A percentile compares a stretch with the other conserved stretches of the same genome.
These are phyloP conservation scores for Diabrotica balteata DNA, from an alignment of 2,888 invertebrate species.

Conservation along the genomic window DNA sequence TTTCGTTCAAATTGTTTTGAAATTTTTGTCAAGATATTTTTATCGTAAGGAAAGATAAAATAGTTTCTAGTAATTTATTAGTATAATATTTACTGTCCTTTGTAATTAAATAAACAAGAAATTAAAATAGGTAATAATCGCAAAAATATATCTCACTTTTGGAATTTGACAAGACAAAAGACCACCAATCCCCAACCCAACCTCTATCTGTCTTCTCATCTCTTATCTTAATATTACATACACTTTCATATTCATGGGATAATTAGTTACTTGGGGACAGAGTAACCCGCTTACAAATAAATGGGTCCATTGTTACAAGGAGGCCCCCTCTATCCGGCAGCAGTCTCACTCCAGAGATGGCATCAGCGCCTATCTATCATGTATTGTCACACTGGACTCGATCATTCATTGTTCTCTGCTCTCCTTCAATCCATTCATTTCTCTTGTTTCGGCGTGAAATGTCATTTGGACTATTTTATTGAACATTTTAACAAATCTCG, in stretches of 20 bases:
- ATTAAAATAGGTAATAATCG: neutral
- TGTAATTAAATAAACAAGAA: too few relatives aligned
- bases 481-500: too few relatives aligned
- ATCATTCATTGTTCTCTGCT: slow-evolving; percentile 60
- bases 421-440: slow-evolving; percentile 57
- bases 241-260: slow-evolving; percentile 42
- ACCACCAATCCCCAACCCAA: slow-evolving; percentile 15
- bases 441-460: slow-evolving; percentile 32
- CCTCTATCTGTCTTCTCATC: slow-evolving; percentile 18
- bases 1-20: too few relatives aligned
- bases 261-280: slow-evolving; percentile 57
- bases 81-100: too few relatives aligned
- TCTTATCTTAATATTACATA: slow-evolving; percentile 28
- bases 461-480: slow-evolving; percentile 12
- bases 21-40: too few relatives aligned
- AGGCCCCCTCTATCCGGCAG: slow-evolving; percentile 51
- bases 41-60: too few relatives aligned
- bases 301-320: slow-evolving; percentile 58
- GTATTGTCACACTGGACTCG: slow-evolving; percentile 60
- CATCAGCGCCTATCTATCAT: slow-evolving; percentile 60
- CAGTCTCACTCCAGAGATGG: slow-evolving; percentile 54
- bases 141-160: slow-evolving; percentile 9
- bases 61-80: too few relatives aligned
- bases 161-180: slow-evolving; percentile 26
- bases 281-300: slow-evolving; percentile 60